These are phyloP conservation scores for Drosophila nigrodunni DNA, from an alignment of 1,140 invertebrate genomes.

Conservation along the genomic window DNA sequence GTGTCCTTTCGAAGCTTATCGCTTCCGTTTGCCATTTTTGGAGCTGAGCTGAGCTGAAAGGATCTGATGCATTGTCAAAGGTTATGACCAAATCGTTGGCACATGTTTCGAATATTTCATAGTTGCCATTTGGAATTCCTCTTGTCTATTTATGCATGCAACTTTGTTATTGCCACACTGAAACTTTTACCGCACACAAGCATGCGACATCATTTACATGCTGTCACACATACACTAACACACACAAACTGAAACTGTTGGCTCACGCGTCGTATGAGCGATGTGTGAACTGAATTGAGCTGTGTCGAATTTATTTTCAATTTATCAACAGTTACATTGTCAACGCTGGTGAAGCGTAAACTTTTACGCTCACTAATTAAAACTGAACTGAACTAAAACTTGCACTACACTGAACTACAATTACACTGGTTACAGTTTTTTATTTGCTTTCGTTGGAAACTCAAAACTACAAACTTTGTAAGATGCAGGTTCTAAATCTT, in stretches of 20 bases:
- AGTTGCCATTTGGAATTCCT: constrained; percentile 31
- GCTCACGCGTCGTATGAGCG: constrained; percentile 17
- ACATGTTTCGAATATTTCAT: constrained; percentile 66
- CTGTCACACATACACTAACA: constrained; percentile 19
- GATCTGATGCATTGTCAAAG: constrained; percentile 55
- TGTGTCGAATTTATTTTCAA: constrained; percentile 31
- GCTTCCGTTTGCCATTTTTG: constrained; percentile 11
- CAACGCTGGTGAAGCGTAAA: constrained; percentile 1
- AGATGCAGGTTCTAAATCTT: not conserved
- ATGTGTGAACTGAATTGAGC: constrained; percentile 13
- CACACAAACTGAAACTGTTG: constrained; percentile 7
- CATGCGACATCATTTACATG: constrained; percentile 57
- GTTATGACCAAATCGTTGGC: constrained; percentile 70
- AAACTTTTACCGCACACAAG: constrained; percentile 45
- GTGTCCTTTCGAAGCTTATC: constrained; percentile 45
- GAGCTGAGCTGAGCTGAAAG: not conserved
- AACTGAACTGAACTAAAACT: constrained; percentile 4
- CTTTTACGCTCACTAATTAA: constrained; percentile 7
- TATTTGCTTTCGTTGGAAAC: not conserved
- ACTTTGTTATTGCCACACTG: constrained; percentile 35
- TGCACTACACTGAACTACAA: constrained; percentile 3
- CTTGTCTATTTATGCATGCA: constrained; percentile 49
- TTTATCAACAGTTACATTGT: constrained; percentile 19
- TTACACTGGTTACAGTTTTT: not conserved
- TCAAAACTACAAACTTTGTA: not conserved